Base-by-base conservation (phyloP, 2,888 invertebrate genomes). In the Petrophora chlorosata region DNA sequence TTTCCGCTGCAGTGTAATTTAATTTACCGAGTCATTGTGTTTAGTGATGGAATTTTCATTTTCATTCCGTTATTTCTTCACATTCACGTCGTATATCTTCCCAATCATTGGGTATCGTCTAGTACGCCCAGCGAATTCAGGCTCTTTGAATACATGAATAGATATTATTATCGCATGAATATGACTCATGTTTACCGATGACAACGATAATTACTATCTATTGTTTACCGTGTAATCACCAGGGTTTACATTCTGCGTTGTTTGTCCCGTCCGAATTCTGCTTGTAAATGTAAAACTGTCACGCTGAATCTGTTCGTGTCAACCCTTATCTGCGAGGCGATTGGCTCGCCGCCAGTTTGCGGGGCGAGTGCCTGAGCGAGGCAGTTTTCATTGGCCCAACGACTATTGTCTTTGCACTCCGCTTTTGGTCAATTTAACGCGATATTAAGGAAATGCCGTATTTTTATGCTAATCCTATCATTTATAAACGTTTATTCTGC, bases 311-410 rank as follows among this genome's bases (percentile, higher is more conserved):
- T 59, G 50, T 56, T 52, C 22, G 63, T 62, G 61, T 59, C 64
- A 63, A 59, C 65, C 61, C 63, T 70, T 72, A 69, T 72, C 65
- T 67, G 45, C 51, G 34, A 46, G 44, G 44, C 47, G 59, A 62
- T 65, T 81, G 82, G 82, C 82, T 58, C 56, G 39, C 43, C 48
- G 82, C 82, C 81, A 82, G 65, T 53, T 70, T 70, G 67, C 39
- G 60, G 63, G n/a, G 69, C 59, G 65, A 67, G 67, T 67, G 63
- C 71, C 68, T 70, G 66, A 72, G 58, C 62, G 63, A 67, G 66
- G 63, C 74, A 68, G 67, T 73, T 78, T 74, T 71, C 75, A 76
- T 76, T 76, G 76, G 70, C 65, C 70, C 70, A 68, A 69, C 68
- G 68, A 66, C 62, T 66, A 74, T 77, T 79, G 75, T 78, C 66